Evolutionary conservation across 2,113 vertebrate genomes (phyloP).

Genomic region (Tylochromis polylepis): DNA sequence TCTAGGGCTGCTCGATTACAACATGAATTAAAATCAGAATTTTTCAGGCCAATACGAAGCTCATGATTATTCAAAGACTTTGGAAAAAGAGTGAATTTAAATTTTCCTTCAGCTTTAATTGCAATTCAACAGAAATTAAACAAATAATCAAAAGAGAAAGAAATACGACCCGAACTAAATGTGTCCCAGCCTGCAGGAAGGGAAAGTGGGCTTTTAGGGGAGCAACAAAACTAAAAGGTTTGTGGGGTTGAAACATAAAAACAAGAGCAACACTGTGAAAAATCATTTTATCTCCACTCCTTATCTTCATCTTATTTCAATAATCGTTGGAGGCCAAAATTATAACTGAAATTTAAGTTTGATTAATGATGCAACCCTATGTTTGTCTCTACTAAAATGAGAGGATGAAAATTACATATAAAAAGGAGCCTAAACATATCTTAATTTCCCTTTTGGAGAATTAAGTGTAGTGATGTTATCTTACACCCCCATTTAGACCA

Average conservation of each 20-base stretch:
- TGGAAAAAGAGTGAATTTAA: neutral
- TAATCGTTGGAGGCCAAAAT: neutral
- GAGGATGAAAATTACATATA: neutral
- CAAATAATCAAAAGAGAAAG: neutral
- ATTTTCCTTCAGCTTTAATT: neutral
- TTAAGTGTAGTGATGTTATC: neutral
- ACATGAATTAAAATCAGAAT: neutral
- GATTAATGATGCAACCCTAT: neutral
- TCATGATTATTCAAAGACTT: neutral
- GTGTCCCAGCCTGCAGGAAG: neutral
- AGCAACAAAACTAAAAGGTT: neutral
- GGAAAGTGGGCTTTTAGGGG: neutral
- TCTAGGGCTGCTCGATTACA: neutral
- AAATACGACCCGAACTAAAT: neutral
- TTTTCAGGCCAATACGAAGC: neutral
- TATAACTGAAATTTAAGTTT: neutral
- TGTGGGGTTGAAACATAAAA: neutral
- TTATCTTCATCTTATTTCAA: neutral
- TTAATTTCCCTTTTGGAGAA: neutral
- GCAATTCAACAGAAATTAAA: neutral
- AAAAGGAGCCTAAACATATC: neutral
- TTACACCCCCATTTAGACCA: neutral
- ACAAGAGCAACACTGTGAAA: neutral
- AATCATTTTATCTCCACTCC: neutral
- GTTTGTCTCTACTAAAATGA: slow-evolving; percentile 27